Evolutionary conservation across 2,888 invertebrate species (phyloP).

Genomic region (Macaria liturata): DNA sequence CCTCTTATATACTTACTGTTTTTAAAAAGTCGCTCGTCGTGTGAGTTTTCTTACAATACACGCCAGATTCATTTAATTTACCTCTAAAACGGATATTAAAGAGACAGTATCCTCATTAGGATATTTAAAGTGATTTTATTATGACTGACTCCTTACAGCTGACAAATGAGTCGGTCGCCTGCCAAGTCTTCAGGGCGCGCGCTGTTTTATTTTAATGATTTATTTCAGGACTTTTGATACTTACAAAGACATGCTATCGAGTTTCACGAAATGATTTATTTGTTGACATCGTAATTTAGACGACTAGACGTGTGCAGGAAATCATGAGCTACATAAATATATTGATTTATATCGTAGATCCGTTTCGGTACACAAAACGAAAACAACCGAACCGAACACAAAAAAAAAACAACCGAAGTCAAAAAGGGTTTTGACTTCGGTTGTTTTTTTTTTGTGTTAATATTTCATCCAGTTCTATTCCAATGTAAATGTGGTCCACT

Average conservation of each 20-base stretch:
- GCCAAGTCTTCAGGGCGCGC: conserved; percentile 26
- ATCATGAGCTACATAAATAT: conserved; percentile 2
- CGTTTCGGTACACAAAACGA: no score
- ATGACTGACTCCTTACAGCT: conserved; percentile 45
- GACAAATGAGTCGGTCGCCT: conserved; percentile 47
- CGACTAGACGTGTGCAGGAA: not conserved
- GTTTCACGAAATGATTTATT: conserved; percentile 15
- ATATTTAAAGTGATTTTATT: conserved; percentile 41
- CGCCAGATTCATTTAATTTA: conserved; percentile 24
- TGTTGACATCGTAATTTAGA: not conserved
- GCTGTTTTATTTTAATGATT: conserved; percentile 29
- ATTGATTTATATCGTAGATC: conserved; percentile 3
- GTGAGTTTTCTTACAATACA: conserved; percentile 11
- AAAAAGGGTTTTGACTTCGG: no score
- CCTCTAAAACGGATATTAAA: conserved; percentile 24
- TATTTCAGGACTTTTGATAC: conserved; percentile 25
- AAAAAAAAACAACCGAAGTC: no score
- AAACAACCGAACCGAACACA: no score
- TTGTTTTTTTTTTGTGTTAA: no score
- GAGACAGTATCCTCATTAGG: conserved; percentile 30
- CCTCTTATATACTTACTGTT: no score
- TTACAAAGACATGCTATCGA: conserved; percentile 35
- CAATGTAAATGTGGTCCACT: no score
- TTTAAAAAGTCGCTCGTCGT: no score
- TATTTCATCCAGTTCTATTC: no score